Conservation (phyloP, 2,113 vertebrate genomes). For the Oreotragus oreotragus region DNA sequence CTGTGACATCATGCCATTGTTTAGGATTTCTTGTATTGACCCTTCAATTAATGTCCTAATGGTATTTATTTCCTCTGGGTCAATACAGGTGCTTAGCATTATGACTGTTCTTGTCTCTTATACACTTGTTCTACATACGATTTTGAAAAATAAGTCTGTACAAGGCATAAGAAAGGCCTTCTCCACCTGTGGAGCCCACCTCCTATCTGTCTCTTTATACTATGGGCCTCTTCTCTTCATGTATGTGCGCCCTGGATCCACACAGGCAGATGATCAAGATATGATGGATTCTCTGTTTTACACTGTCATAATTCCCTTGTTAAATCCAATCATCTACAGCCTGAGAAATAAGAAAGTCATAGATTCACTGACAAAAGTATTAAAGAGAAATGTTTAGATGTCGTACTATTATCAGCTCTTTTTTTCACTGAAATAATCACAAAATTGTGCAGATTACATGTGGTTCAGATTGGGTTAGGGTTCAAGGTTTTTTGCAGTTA, state of each 20-base stretch:
- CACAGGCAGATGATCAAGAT: conserved; percentile 20
- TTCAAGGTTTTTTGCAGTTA: neutral
- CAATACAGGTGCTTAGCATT: conserved; percentile 32
- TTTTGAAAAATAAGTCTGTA: conserved; percentile 44
- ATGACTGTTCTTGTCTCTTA: conserved; percentile 52
- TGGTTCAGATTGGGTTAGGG: neutral
- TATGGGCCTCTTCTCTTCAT: conserved; percentile 49
- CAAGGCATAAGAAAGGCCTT: conserved; percentile 44
- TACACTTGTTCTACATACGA: conserved; percentile 16
- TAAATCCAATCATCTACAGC: conserved; percentile 50
- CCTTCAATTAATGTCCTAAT: conserved; percentile 45
- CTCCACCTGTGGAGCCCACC: conserved; percentile 49
- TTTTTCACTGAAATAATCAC: neutral
- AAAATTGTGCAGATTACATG: neutral
- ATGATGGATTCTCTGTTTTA: conserved; percentile 42
- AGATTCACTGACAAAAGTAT: neutral
- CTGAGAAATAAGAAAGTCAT: conserved; percentile 48
- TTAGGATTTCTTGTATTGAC: conserved; percentile 59
- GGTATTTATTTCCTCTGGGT: conserved; percentile 45
- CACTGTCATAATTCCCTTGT: conserved; percentile 27
- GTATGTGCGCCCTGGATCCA: neutral
- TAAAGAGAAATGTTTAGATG: conserved; percentile 8
- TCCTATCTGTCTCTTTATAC: conserved; percentile 38
- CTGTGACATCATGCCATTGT: conserved; percentile 59
- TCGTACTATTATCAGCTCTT: neutral